Base-by-base conservation (phyloP, 2,888 invertebrate genomes). In the Chloroclystis v-ata region DNA sequence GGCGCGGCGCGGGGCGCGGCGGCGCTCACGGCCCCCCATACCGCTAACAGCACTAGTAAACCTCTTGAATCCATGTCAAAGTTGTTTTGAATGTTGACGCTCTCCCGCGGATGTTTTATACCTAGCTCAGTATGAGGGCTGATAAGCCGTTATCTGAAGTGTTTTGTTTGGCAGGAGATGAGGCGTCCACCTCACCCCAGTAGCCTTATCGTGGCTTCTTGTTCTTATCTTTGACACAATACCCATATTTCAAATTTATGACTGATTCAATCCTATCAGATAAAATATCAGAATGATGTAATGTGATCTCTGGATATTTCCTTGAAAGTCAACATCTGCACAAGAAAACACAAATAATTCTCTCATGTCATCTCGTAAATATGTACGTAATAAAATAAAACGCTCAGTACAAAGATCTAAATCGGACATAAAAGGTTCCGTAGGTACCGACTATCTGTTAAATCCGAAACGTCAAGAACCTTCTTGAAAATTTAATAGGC, bases 1-100 rank as follows among this genome's bases (percentile, higher is more conserved):
- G 62, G 61, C 0, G 62, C 29, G 1, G 56, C 44, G 4, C 65
- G 66, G 1, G 68, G 32, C 4, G 58, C 52, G 4, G 65, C 66
- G 1, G 68, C 32, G 4, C 59, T 52, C 1, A 60, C 70, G 10
- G 56, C 49, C 12, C 60, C 61, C 7, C 72, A 25, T 1, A 73
- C 39, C 28, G 61, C 65, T 2, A 73, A 28, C 6, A 65, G 43
- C 28, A 62, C 14, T 3, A 60, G 28, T 12, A 48, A 44, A 12
- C 48, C 40, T 32, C 20, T n/a, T 5, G 43, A 16, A 28, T 26
- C 29, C 59, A 59, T 59, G 42, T 16, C 14, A 5, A 12, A 2
- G 32, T 49, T 26, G 8, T 12, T 28, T 35, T 13, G 12, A 4
- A 47, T 35, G 24, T 8, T 20, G 20, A n/a, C 20, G 20, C 10